Conservation (phyloP, 2,797 vertebrate genomes). For the Lutjanus argentimaculatus region DNA sequence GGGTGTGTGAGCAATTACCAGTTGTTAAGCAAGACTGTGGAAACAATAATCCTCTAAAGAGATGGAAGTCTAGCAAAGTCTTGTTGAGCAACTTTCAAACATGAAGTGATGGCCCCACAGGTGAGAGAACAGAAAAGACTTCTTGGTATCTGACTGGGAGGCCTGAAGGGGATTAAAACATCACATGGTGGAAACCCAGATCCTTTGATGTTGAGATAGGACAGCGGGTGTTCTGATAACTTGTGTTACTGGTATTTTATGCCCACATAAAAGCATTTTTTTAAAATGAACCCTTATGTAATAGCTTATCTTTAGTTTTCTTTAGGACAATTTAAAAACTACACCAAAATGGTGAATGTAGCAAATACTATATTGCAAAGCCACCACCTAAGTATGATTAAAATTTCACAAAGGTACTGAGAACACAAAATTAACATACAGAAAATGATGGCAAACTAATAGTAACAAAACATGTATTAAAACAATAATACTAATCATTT, state of each 20-base stretch:
- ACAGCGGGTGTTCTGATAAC: neutral
- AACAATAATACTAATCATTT: no score
- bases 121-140: conserved; percentile 5
- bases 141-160: conserved; percentile 29
- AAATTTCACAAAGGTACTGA: no score
- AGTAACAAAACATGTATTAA: no score
- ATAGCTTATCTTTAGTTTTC: neutral
- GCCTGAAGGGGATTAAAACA: conserved; percentile 40
- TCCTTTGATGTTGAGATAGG: conserved; percentile 2
- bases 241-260: neutral
- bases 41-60: neutral
- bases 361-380: no score
- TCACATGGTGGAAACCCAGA: conserved; percentile 41
- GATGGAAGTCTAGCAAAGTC: neutral
- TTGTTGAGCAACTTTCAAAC: conserved; percentile 2
- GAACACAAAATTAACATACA: no score
- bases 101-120: neutral
- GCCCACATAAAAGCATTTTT: neutral
- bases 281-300: conserved; percentile 5
- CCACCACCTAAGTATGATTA: no score
- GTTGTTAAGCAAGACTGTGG: neutral
- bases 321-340: no score
- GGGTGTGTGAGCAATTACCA: neutral
- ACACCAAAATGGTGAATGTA: no score
- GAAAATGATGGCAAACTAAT: no score